Evolutionary conservation across 2,113 vertebrate genomes (phyloP).

Genomic region (Dasyornis broadbenti): DNA sequence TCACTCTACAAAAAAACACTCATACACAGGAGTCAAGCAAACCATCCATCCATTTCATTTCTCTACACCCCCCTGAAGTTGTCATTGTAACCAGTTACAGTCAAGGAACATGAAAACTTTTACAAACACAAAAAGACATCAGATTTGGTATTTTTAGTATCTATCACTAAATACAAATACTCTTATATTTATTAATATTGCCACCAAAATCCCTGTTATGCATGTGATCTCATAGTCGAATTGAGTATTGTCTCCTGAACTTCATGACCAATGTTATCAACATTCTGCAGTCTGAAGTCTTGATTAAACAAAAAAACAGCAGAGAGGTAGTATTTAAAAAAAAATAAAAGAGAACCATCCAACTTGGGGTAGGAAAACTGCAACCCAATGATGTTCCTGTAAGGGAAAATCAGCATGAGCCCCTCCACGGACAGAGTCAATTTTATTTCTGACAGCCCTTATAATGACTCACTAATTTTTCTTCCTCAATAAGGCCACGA

Average conservation of each 20-base stretch:
- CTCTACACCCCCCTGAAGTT: background rate
- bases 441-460: background rate
- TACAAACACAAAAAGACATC: background rate
- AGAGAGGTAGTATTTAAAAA: background rate
- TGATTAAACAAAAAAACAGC: background rate
- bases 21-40: background rate
- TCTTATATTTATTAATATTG: background rate
- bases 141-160: background rate
- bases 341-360: background rate
- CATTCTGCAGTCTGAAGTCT: background rate
- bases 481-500: background rate
- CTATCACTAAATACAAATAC: background rate
- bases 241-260: background rate
- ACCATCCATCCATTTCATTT: background rate
- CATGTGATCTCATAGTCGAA: background rate
- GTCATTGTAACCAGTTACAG: accelerated
- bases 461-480: constrained; percentile 1
- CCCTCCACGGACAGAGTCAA: background rate
- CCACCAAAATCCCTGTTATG: background rate
- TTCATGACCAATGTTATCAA: background rate
- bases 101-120: background rate
- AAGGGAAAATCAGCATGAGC: background rate
- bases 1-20: background rate
- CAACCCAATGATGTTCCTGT: background rate
- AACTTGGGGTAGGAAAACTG: background rate